Conservation (phyloP, 2,888 invertebrate genomes). For the Epirrita christyi region DNA sequence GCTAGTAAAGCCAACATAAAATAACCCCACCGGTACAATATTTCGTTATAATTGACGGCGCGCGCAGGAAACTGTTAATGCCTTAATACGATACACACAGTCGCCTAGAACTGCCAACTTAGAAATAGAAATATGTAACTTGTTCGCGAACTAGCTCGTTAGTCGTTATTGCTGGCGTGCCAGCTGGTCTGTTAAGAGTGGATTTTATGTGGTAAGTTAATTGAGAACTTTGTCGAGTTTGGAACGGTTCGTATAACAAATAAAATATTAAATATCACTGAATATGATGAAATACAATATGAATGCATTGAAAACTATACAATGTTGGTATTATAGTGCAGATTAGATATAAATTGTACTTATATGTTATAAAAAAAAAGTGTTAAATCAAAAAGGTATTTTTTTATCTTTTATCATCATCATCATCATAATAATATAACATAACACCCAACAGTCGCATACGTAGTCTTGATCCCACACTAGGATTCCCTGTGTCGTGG, state of each 20-base stretch:
- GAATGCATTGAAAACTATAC: too few relatives aligned
- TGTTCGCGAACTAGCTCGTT: slow-evolving; percentile 8
- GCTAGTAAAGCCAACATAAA: slow-evolving; percentile 20
- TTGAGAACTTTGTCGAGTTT: background rate
- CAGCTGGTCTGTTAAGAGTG: background rate
- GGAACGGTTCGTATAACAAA: background rate
- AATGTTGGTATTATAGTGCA: too few relatives aligned
- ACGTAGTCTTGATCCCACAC: too few relatives aligned
- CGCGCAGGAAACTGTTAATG: slow-evolving; percentile 27
- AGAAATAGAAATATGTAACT: background rate
- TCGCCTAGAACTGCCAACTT: background rate
- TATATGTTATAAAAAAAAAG: too few relatives aligned
- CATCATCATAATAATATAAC: too few relatives aligned
- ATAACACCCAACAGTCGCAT: too few relatives aligned
- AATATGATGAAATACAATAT: too few relatives aligned
- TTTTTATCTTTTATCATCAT: too few relatives aligned
- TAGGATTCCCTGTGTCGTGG: too few relatives aligned
- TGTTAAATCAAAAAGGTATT: too few relatives aligned
- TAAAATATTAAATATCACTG: too few relatives aligned
- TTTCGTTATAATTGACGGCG: slow-evolving; percentile 32
- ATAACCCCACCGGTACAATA: slow-evolving; percentile 27
- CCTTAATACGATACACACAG: slow-evolving; percentile 24
- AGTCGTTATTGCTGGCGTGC: background rate
- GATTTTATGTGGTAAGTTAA: background rate
- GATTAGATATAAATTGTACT: too few relatives aligned